These are phyloP conservation scores for Dasypus novemcinctus DNA, from an alignment of 2,113 vertebrate species.

Conservation along the genomic window DNA sequence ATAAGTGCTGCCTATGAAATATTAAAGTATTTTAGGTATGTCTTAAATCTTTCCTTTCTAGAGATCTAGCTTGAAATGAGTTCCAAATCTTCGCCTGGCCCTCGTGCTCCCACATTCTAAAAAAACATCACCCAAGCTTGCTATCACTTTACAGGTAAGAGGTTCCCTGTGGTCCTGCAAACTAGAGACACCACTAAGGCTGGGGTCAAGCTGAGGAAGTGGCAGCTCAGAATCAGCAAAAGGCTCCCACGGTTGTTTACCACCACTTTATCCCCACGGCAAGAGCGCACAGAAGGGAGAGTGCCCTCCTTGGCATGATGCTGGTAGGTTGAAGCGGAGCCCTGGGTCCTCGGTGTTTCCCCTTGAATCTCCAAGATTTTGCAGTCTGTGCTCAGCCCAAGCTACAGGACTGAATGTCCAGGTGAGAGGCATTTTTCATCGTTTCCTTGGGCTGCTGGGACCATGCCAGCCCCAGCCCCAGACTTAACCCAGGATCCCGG, in stretches of 20 bases:
- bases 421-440: too few relatives aligned
- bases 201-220: too few relatives aligned
- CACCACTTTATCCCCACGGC: rapidly evolving
- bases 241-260: rapidly evolving
- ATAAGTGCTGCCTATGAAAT: rapidly evolving
- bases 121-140: rapidly evolving
- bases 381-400: too few relatives aligned
- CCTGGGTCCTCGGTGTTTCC: neutral
- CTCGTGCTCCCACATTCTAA: too few relatives aligned
- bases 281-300: rapidly evolving
- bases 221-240: rapidly evolving
- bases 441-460: rapidly evolving
- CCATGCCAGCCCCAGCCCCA: neutral
- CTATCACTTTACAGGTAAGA: neutral
- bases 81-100: too few relatives aligned
- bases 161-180: neutral
- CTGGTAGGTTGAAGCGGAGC: rapidly evolving
- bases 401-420: rapidly evolving
- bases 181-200: neutral
- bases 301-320: rapidly evolving
- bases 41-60: neutral
- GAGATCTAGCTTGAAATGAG: neutral
- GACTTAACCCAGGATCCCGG: rapidly evolving
- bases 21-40: neutral
- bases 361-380: rapidly evolving